These are phyloP conservation scores for Etheostoma perlongum DNA, from an alignment of 2,797 vertebrate species.

Conservation along the genomic window DNA sequence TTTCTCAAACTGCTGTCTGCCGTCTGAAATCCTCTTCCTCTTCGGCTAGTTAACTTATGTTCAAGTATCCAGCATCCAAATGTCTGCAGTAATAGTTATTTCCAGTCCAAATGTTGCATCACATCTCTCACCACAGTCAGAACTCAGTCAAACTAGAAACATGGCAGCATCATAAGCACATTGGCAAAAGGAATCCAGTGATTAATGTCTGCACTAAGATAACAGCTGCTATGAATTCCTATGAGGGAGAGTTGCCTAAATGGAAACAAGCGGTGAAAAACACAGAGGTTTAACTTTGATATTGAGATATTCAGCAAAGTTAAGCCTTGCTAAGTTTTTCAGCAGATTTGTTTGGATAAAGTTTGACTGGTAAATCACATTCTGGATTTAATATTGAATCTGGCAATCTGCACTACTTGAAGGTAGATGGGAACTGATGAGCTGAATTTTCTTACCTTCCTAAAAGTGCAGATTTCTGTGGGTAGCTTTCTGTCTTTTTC, in stretches of 20 bases:
- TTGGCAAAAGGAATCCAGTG: neutral
- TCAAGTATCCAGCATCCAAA: no score
- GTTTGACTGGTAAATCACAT: neutral
- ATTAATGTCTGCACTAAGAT: neutral
- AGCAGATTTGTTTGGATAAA: neutral
- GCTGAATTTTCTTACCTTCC: neutral
- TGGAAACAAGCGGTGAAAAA: neutral
- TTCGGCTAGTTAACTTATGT: no score
- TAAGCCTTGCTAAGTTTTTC: neutral
- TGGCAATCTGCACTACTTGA: neutral
- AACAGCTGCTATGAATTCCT: neutral
- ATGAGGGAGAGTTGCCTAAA: neutral
- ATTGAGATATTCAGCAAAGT: neutral
- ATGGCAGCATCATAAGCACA: no score
- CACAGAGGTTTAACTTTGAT: neutral
- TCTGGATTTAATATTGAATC: neutral
- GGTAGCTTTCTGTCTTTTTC: neutral
- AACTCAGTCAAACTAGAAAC: no score
- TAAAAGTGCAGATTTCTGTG: neutral
- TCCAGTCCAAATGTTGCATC: no score
- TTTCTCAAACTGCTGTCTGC: no score
- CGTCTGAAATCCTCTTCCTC: no score
- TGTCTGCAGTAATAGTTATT: no score
- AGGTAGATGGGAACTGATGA: neutral
- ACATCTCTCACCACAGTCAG: no score